Percentiles rank a stretch among this genome's conserved stretches.
These are phyloP conservation scores for Perccottus glenii DNA, from an alignment of 2,113 vertebrate species.

Conservation along the genomic window DNA sequence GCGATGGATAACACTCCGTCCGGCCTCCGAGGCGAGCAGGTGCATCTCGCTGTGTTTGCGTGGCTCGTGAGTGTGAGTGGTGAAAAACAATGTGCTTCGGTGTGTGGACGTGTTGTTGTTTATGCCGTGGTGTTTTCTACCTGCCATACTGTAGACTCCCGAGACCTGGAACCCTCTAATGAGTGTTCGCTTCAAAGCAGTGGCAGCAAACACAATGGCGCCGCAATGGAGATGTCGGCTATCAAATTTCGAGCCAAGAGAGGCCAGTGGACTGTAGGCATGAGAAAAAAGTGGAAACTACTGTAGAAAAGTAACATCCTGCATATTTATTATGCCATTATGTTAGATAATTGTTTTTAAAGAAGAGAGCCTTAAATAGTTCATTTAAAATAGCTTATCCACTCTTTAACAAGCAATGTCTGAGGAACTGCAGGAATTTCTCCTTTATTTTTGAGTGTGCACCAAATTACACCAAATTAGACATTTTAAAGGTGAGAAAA, in stretches of 20 bases:
- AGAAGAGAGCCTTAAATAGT: no score
- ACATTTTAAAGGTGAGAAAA: no score
- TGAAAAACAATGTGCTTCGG: background rate
- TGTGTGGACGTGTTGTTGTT: slow-evolving; percentile 28
- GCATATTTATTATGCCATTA: no score
- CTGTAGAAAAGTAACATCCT: background rate
- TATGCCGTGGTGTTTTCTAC: slow-evolving; percentile 13
- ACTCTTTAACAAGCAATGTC: no score
- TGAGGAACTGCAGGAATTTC: no score
- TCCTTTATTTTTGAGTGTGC: no score
- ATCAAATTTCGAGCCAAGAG: background rate
- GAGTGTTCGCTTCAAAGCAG: slow-evolving; percentile 15
- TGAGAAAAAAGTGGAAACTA: slow-evolving; percentile 5
- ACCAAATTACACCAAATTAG: no score
- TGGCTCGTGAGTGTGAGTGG: slow-evolving; percentile 17
- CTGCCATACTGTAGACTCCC: slow-evolving; percentile 22
- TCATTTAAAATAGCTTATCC: no score
- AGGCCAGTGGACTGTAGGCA: slow-evolving; percentile 13
- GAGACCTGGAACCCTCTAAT: slow-evolving; percentile 9
- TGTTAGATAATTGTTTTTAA: no score
- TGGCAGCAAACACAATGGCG: slow-evolving; percentile 6
- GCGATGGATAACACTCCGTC: slow-evolving; percentile 43
- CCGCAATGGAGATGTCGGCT: slow-evolving; percentile 10
- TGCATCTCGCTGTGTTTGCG: slow-evolving; percentile 45
- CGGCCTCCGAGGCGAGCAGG: slow-evolving; percentile 37